Percentiles rank a stretch among this genome's conserved stretches.
phyloP scores from a whole-genome alignment of 1,140 invertebrate species.

The Drosophila melanica region DNA sequence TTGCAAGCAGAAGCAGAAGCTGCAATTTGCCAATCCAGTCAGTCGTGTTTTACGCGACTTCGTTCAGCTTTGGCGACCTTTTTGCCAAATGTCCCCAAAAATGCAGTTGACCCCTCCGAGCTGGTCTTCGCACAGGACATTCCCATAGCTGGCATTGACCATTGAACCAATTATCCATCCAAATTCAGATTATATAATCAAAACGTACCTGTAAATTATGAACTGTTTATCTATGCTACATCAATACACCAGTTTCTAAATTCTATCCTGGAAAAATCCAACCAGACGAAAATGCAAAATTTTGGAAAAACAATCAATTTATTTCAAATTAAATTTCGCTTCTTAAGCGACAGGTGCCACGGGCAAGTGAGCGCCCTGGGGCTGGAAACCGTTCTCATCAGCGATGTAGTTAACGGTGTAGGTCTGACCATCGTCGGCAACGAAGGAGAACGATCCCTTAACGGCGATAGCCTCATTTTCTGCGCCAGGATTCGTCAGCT shows the following conservation, averaged over 20 bases:
- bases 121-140: slow-evolving; percentile 11
- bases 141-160: slow-evolving; percentile 9
- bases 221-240: no score
- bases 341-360: slow-evolving; percentile 40
- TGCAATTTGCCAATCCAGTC: slow-evolving; percentile 56
- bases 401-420: slow-evolving; percentile 88
- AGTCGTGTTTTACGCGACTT: slow-evolving; percentile 59
- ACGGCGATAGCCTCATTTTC: slow-evolving; percentile 84
- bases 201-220: no score
- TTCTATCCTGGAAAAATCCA: no score
- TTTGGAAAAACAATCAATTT: slow-evolving; percentile 30
- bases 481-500: slow-evolving; percentile 39
- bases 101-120: neutral
- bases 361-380: slow-evolving; percentile 87
- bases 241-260: no score
- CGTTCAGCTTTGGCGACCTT: slow-evolving; percentile 27
- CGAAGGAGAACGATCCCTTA: slow-evolving; percentile 85
- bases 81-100: slow-evolving; percentile 6
- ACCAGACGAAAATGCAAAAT: slow-evolving; percentile 7
- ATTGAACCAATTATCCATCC: no score
- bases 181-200: no score
- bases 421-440: slow-evolving; percentile 86
- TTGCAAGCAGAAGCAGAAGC: slow-evolving; percentile 29
- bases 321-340: slow-evolving; percentile 3
- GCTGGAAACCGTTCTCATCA: slow-evolving; percentile 91